Conservation (phyloP, 1,140 invertebrate genomes). For the Orchestia grillus region DNA sequence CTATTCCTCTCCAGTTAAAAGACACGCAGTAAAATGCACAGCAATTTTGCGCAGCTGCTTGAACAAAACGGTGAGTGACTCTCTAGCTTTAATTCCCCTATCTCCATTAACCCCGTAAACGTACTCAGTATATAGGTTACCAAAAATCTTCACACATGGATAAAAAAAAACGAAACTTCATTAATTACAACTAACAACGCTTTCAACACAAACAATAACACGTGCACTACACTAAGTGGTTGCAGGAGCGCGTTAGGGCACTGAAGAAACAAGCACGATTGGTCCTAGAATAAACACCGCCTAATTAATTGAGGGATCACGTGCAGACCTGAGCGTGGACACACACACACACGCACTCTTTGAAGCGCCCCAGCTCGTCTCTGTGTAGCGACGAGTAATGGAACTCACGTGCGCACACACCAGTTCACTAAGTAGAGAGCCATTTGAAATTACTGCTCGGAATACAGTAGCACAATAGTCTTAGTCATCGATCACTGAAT, state of each 20-base stretch:
- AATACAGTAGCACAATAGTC: background rate
- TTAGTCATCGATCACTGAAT: background rate
- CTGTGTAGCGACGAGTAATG: no score
- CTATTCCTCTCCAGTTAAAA: background rate
- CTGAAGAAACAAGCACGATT: background rate
- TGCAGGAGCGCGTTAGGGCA: background rate
- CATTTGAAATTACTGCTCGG: background rate
- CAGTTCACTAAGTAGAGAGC: background rate
- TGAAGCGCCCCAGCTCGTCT: background rate
- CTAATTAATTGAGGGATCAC: background rate
- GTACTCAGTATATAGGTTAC: background rate
- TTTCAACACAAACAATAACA: background rate
- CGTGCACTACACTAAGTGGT: background rate
- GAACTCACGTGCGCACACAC: background rate
- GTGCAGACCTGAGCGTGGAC: background rate
- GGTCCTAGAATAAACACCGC: background rate
- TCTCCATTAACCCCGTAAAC: background rate
- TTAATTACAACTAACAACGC: background rate
- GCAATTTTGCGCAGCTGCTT: background rate
- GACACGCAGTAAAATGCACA: background rate
- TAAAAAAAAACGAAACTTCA: background rate
- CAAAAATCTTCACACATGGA: background rate
- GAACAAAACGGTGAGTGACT: background rate
- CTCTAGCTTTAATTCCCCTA: background rate
- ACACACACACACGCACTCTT: background rate